Conservation (phyloP, 2,888 invertebrate species). For the Chirona hameri region DNA sequence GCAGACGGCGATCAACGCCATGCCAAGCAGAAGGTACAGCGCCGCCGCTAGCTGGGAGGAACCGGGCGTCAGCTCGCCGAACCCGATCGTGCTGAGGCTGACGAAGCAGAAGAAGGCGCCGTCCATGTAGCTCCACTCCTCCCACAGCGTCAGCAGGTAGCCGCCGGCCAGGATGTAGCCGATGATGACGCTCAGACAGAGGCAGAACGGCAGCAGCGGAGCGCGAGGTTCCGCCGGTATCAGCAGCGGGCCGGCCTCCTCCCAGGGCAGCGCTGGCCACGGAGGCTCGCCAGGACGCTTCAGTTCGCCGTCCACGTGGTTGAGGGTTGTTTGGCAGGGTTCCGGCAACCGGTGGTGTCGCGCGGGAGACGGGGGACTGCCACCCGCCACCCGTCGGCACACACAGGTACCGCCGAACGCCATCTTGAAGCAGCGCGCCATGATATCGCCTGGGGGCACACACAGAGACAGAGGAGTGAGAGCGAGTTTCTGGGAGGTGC, state of each 20-base stretch:
- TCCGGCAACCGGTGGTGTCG: not conserved
- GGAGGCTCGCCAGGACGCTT: not conserved
- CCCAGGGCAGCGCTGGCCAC: not conserved
- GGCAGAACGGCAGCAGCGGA: constrained; percentile 35
- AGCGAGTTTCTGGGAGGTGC: too few species aligned
- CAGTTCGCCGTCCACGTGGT: not conserved
- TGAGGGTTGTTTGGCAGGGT: not conserved
- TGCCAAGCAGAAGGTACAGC: constrained; percentile 51
- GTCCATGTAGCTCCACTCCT: constrained; percentile 39
- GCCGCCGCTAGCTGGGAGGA: constrained; percentile 39
- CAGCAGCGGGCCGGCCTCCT: not conserved
- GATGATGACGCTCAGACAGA: constrained; percentile 38
- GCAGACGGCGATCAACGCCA: constrained; percentile 53
- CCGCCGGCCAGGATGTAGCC: constrained; percentile 39
- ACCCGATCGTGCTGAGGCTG: constrained; percentile 40
- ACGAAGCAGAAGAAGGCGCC: constrained; percentile 40
- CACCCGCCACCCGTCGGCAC: not conserved
- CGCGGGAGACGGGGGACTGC: not conserved
- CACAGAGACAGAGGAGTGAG: too few species aligned
- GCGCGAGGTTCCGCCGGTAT: not conserved
- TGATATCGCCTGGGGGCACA: not conserved
- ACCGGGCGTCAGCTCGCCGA: constrained; percentile 39
- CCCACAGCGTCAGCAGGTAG: constrained; percentile 37
- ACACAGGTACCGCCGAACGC: not conserved
- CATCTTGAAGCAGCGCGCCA: constrained; percentile 4